phyloP scores from a whole-genome alignment of 2,888 invertebrate genomes.

The Thecocarcelia acutangulata region DNA sequence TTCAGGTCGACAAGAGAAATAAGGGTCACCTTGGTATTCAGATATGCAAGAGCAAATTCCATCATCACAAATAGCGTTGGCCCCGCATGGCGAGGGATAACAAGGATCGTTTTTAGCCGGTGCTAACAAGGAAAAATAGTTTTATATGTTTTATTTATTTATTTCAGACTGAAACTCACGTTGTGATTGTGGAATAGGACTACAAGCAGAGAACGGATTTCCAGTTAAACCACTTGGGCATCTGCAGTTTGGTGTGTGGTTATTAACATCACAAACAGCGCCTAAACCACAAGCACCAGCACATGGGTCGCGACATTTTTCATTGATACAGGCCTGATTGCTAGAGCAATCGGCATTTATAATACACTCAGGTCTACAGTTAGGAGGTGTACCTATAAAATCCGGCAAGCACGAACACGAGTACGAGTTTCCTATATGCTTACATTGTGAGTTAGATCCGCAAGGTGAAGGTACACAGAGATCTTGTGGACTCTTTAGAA shows the following conservation, averaged over 20 bases:
- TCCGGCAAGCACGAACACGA: conserved; percentile 86
- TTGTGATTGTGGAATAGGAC: conserved; percentile 82
- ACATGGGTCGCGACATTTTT: conserved; percentile 88
- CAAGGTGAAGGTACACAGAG: conserved; percentile 87
- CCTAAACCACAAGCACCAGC: conserved; percentile 87
- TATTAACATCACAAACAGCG: conserved; percentile 86
- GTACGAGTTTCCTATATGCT: conserved; percentile 83
- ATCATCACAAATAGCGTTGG: conserved; percentile 85
- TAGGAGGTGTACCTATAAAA: conserved; percentile 86
- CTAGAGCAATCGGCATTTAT: conserved; percentile 88
- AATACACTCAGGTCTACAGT: conserved; percentile 88
- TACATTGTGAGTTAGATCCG: conserved; percentile 85
- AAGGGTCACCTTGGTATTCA: conserved; percentile 89
- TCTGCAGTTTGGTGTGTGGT: conserved; percentile 87
- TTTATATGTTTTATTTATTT: background rate
- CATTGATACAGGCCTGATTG: conserved; percentile 87
- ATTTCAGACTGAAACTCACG: conserved; percentile 73
- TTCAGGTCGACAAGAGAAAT: conserved; percentile 90
- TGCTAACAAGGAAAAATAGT: conserved; percentile 67
- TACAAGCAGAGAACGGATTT: conserved; percentile 90
- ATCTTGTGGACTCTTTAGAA: conserved; percentile 74
- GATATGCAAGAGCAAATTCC: conserved; percentile 80
- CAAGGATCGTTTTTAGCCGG: conserved; percentile 84
- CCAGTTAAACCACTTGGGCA: conserved; percentile 85
- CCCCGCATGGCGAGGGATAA: conserved; percentile 89